Evolutionary conservation across 2,888 invertebrate species (phyloP).

Genomic region (Boloria selene): DNA sequence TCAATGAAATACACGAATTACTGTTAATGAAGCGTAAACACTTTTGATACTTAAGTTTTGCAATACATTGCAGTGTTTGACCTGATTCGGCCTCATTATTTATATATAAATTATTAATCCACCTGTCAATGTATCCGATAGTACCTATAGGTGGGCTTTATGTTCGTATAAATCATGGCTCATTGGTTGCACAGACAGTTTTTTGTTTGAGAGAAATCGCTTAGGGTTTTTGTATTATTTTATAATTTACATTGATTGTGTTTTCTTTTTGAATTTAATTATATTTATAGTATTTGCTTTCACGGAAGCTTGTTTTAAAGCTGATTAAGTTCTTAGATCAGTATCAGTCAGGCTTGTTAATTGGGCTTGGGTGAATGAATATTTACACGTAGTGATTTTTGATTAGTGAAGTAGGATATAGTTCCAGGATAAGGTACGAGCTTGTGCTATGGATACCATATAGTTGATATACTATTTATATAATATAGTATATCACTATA

Average conservation of each 20-base stretch:
- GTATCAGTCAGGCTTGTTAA: too few relatives aligned
- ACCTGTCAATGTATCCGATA: constrained; percentile 23
- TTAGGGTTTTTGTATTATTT: neutral
- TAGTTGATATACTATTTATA: too few relatives aligned
- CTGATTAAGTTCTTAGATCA: too few relatives aligned
- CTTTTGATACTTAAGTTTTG: constrained; percentile 32
- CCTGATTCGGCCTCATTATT: constrained; percentile 26
- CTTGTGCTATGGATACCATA: too few relatives aligned
- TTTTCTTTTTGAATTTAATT: neutral
- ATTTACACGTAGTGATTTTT: too few relatives aligned
- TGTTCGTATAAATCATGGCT: neutral
- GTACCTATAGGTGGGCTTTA: constrained; percentile 15
- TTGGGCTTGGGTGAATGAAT: too few relatives aligned
- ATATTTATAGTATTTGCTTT: too few relatives aligned
- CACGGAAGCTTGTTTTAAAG: too few relatives aligned
- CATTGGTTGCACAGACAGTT: neutral
- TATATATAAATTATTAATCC: constrained; percentile 29
- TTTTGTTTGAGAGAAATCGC: constrained; percentile 2
- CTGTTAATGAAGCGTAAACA: constrained; percentile 33
- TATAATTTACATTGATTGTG: too few relatives aligned
- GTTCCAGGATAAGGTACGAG: too few relatives aligned
- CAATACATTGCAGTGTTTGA: constrained; percentile 30
- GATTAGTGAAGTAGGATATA: too few relatives aligned
- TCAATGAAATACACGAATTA: constrained; percentile 22
- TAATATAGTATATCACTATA: too few relatives aligned